Base-by-base conservation (phyloP, 2,113 vertebrate species). In the Prionailurus viverrinus region DNA sequence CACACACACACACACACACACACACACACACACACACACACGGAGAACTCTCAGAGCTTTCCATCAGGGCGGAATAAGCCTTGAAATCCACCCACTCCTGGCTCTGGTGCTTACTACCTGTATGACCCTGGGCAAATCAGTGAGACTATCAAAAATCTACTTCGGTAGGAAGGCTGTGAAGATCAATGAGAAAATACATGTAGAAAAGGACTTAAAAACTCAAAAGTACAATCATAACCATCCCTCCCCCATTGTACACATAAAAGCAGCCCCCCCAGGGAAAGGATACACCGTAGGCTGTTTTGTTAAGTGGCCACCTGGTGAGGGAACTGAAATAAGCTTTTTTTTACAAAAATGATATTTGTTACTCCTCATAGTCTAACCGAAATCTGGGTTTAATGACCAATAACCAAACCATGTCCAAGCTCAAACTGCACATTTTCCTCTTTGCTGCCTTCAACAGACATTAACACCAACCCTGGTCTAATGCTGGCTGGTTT, bases 331-430 rank as follows among this genome's bases (percentile, higher is more conserved):
- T 53, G 29, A 82, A 83, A 91, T 39, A 80, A 63, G 81, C 11
- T 6, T 53, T 69, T 94, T 89, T 41, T 25, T 9, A 45, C 3
- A 18, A 45, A 81, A 2, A 5, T 13, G 76, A 6, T 48, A n/a
- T 84, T 33, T 58, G 55, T 90, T 45, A 41, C 1, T 94, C 84
- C 51, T 39, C n/a, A 25, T 12, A n/a, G 19, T 89, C 79, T 79
- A 73, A 68, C 33, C 58, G 79, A 97, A 95, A 95, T 19, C 53
- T 74, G 21, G 69, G 69, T 80, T 84, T 51, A 36, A 79, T 48
- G 55, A 93, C 58, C 65, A 81, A 88, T 33, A 78, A 33, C 27
- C 27, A 41, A 45, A 86, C 53, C 23, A 16, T 6, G 7, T 45
- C 5, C 71, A 36, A 93, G 81, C 79, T 51, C 91, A 69, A 15